Conservation (phyloP, 2,797 vertebrate species). For the Macropus fuliginosus region DNA sequence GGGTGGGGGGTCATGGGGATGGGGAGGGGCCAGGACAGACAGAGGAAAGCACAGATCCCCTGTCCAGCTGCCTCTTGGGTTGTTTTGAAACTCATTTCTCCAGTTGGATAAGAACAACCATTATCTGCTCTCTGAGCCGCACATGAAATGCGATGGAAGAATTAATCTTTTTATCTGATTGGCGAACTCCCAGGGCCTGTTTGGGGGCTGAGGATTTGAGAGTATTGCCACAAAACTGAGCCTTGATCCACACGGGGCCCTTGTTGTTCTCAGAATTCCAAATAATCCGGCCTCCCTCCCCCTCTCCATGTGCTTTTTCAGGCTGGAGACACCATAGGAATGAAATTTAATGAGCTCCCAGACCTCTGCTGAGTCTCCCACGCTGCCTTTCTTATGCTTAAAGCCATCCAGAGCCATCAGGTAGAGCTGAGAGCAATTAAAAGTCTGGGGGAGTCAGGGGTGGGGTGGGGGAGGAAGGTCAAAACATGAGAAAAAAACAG, state of each 20-base stretch:
- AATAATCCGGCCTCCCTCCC: not conserved
- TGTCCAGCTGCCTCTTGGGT: not conserved
- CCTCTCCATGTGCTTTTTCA: not conserved
- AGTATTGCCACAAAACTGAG: conserved; percentile 50
- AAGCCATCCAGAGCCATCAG: not conserved
- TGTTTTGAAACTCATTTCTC: conserved; percentile 51
- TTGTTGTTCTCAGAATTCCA: conserved; percentile 9
- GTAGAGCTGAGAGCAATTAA: not conserved
- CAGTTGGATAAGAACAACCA: conserved; percentile 56
- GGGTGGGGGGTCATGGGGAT: not conserved
- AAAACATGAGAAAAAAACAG: not conserved
- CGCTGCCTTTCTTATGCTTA: not conserved
- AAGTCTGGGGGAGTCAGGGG: not conserved
- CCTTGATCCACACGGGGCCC: conserved; percentile 13
- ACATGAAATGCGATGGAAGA: conserved; percentile 82
- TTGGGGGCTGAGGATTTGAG: conserved; percentile 74
- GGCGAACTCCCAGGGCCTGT: conserved; percentile 65
- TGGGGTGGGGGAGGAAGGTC: no score
- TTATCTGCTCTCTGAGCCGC: conserved; percentile 69
- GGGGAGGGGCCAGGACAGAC: not conserved
- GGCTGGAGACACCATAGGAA: not conserved
- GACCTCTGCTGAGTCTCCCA: not conserved
- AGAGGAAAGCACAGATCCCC: not conserved
- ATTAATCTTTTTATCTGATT: conserved; percentile 83
- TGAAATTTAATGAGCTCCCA: not conserved